Conservation (phyloP, 2,888 invertebrate genomes). For the Caenorhabditis sp. region DNA sequence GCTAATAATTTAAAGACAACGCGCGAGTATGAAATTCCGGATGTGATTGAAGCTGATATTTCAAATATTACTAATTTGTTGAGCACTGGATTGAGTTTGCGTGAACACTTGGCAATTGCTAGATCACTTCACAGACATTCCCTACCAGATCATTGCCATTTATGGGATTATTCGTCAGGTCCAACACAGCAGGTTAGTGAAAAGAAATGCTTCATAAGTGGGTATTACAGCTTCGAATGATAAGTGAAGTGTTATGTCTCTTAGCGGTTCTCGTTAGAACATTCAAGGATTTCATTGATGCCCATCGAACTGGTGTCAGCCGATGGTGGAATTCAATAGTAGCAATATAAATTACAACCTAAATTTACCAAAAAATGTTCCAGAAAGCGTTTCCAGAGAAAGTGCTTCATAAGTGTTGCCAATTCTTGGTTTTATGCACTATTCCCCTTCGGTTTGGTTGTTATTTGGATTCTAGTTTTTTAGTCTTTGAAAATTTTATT, state of each 20-base stretch:
- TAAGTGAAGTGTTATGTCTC: conserved; percentile 71
- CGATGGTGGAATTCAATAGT: conserved; percentile 75
- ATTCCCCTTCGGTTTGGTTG: conserved; percentile 89
- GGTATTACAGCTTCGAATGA: conserved; percentile 72
- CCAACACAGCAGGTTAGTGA: conserved; percentile 48
- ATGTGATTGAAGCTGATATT: conserved; percentile 36
- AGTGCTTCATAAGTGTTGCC: conserved; percentile 95
- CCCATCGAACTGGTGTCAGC: conserved; percentile 70
- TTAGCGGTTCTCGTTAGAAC: conserved; percentile 68
- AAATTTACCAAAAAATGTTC: too few species aligned
- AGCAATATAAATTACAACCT: too few species aligned
- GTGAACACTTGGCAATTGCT: conserved; percentile 57
- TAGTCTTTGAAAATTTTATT: conserved; percentile 73
- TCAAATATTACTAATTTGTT: conserved; percentile 31
- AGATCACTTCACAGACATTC: conserved; percentile 16
- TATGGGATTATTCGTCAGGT: conserved; percentile 70
- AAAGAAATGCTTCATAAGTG: too few species aligned
- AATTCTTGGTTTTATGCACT: conserved; percentile 91
- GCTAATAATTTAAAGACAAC: conserved; percentile 7
- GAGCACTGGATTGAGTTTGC: conserved; percentile 41
- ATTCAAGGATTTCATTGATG: conserved; percentile 70
- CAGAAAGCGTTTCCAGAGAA: conserved; percentile 92
- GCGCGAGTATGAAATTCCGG: conserved; percentile 9
- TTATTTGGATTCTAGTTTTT: conserved; percentile 62
- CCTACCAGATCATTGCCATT: conserved; percentile 68